Evolutionary conservation across 2,888 invertebrate genomes (phyloP).

Genomic region (Tetragonisca angustula): DNA sequence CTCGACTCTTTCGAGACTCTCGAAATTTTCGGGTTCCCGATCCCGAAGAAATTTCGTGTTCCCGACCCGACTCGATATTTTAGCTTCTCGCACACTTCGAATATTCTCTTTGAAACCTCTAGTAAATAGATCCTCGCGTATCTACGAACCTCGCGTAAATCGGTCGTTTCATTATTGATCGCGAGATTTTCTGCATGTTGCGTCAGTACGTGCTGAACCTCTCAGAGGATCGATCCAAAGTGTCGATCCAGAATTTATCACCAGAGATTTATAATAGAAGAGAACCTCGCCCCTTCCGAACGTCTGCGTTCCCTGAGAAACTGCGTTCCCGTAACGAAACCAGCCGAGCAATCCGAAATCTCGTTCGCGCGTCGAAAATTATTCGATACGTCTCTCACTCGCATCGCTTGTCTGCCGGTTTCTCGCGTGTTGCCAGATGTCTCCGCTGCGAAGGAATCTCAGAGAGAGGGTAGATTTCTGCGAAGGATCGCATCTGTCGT

Average conservation of each 20-base stretch:
- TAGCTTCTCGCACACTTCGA: no score
- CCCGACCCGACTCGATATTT: no score
- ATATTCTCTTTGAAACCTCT: no score
- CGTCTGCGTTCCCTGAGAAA: neutral
- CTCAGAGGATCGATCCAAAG: no score
- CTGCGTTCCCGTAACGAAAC: neutral
- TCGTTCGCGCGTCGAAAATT: neutral
- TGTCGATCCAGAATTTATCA: neutral
- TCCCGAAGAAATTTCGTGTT: no score
- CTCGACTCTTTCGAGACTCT: no score
- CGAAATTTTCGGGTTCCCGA: no score
- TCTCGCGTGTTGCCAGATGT: conserved; percentile 43
- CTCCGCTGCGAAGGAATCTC: conserved; percentile 49
- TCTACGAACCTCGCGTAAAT: no score
- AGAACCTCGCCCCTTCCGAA: neutral
- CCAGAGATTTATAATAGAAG: neutral
- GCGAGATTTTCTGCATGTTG: no score
- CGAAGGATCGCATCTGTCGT: conserved; percentile 40
- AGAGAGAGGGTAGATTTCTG: conserved; percentile 46
- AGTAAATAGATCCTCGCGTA: no score
- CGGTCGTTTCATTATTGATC: no score
- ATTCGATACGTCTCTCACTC: conserved; percentile 8
- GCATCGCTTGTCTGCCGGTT: conserved; percentile 8
- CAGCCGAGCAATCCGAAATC: neutral
- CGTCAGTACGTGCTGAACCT: no score